Percentiles rank a stretch among this genome's conserved stretches.
These are phyloP conservation scores for Campylomormyrus numenius DNA, from an alignment of 2,113 vertebrate species.

Conservation along the genomic window DNA sequence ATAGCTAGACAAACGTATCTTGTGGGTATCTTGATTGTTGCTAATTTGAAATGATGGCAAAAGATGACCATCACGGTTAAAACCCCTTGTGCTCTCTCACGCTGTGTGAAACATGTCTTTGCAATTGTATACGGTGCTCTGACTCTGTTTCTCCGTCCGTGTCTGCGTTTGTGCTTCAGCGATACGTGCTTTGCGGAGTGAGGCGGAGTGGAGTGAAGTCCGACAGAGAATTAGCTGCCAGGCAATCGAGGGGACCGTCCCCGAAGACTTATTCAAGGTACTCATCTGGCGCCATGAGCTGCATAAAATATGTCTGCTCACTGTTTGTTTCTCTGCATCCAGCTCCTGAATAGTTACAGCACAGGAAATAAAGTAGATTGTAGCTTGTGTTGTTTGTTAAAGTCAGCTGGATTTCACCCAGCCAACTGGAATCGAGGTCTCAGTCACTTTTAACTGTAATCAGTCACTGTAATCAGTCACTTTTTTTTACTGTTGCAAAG, in stretches of 20 bases:
- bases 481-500: not conserved
- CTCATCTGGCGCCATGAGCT: not conserved
- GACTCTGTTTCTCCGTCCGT: constrained; percentile 27
- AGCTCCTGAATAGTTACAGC: not conserved
- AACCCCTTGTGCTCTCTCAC: not conserved
- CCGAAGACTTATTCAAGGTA: constrained; percentile 83
- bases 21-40: not conserved
- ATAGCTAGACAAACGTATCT: not conserved
- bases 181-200: constrained; percentile 70
- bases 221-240: constrained; percentile 69
- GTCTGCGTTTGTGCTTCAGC: constrained; percentile 49
- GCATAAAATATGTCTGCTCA: not conserved
- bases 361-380: not conserved
- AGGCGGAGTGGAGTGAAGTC: constrained; percentile 82
- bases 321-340: not conserved
- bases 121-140: not conserved
- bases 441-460: not conserved
- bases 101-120: not conserved
- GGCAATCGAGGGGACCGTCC: constrained; percentile 72
- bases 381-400: not conserved
- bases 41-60: not conserved
- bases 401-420: not conserved
- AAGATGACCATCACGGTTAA: not conserved
- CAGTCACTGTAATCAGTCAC: no score
- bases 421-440: not conserved